Evolutionary conservation across 2,888 invertebrate genomes (phyloP).

Genomic region (Nymphalis c-album): DNA sequence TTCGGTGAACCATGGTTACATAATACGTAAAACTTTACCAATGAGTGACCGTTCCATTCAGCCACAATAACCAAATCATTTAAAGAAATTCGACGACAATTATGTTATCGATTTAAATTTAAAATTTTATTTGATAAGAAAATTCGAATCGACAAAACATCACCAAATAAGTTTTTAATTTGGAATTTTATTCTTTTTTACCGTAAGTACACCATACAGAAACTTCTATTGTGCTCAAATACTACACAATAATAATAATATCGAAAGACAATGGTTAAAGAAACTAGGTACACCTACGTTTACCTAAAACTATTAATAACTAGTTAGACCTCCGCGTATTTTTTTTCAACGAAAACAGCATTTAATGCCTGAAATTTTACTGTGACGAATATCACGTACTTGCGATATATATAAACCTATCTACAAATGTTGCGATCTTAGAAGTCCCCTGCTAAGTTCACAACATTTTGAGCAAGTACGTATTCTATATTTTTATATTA

Average conservation of each 20-base stretch:
- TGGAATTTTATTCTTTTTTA: background rate
- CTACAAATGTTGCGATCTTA: background rate
- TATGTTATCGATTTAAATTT: background rate
- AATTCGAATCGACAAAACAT: background rate
- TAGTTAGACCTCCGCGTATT: conserved; percentile 32
- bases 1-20: background rate
- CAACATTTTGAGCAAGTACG: background rate
- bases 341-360: conserved; percentile 24
- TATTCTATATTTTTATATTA: background rate
- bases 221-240: conserved; percentile 10
- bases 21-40: background rate
- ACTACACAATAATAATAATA: conserved; percentile 11
- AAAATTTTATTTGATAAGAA: conserved; percentile 3
- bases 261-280: conserved; percentile 19
- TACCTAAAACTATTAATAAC: conserved; percentile 21
- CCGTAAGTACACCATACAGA: background rate
- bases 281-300: background rate
- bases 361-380: conserved; percentile 19
- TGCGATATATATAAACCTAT: conserved; percentile 12
- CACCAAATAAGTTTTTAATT: background rate
- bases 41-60: background rate
- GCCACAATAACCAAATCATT: background rate
- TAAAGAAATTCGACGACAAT: background rate
- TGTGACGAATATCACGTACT: background rate
- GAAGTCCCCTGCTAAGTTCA: background rate